A percentile compares a stretch with the other conserved stretches of the same genome.
Conservation (phyloP, 1,140 invertebrate genomes). For the Lordiphosa stackelbergi region DNA sequence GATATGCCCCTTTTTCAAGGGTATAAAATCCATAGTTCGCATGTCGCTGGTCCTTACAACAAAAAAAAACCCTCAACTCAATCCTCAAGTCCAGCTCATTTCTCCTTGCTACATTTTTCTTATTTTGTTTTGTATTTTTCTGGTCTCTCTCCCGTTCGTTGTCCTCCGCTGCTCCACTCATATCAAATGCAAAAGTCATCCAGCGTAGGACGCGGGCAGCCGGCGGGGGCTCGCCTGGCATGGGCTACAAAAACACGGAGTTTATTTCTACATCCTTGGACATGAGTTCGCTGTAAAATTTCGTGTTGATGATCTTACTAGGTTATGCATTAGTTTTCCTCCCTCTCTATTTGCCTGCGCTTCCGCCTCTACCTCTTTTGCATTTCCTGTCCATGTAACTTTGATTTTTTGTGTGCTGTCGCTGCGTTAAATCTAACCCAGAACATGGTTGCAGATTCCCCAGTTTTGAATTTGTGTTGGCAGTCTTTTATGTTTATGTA, state of each 20-base stretch:
- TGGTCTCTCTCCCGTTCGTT: constrained; percentile 29
- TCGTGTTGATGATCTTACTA: constrained; percentile 76
- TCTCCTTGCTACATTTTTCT: constrained; percentile 23
- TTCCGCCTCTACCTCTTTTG: constrained; percentile 44
- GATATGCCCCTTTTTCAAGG: background rate
- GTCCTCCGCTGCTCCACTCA: constrained; percentile 51
- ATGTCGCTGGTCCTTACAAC: constrained; percentile 56
- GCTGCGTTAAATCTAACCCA: constrained; percentile 59
- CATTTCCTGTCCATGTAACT: constrained; percentile 54
- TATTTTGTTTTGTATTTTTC: constrained; percentile 20
- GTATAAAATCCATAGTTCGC: constrained; percentile 52
- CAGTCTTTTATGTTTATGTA: constrained; percentile 73
- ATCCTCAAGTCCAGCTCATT: constrained; percentile 36
- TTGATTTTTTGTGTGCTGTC: constrained; percentile 71
- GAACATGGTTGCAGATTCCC: constrained; percentile 41
- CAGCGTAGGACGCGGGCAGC: constrained; percentile 50
- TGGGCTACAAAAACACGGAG: constrained; percentile 62
- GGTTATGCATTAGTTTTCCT: constrained; percentile 75
- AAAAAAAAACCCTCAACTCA: constrained; percentile 30
- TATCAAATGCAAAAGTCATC: constrained; percentile 76
- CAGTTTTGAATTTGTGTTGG: constrained; percentile 34
- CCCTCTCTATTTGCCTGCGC: constrained; percentile 15
- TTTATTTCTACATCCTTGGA: constrained; percentile 74
- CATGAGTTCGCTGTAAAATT: constrained; percentile 76
- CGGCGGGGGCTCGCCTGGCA: constrained; percentile 9